Base-by-base conservation (phyloP, 2,113 vertebrate species). In the Microcebus tavaratra region DNA sequence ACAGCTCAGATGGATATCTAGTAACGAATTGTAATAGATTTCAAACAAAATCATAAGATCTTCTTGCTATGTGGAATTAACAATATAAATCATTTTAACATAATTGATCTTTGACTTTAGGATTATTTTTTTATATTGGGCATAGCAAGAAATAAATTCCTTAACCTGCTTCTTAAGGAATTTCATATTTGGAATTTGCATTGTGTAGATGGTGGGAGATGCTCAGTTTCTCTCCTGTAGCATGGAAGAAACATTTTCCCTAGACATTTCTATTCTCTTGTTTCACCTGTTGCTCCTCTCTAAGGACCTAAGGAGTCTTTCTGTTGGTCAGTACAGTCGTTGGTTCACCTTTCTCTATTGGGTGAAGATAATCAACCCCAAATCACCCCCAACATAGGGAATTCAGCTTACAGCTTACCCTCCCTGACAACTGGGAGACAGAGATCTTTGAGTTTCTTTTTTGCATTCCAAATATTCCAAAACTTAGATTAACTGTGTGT, bases 81-180 rank as follows among this genome's bases (percentile, higher is more conserved):
- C 29, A 61, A 76, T 87, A 45, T 34, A 87, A 92, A 90, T 78
- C 45, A 92, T 50, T 93, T 93, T 65, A 90, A 55, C 13, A 65
- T 72, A 65, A 42, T 25, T 31, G 36, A 67, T 93, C 20, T 81
- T 80, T 29, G 50, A 85, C 14, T 61, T 80, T 13, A 61, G 36
- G 53, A 42, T 92, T 83, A 88, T 94, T 29, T 29, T 29, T 81
- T 87, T 65, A 72, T 57, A 29, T 63, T 78, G 27, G 36, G 4
- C 18, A 65, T 15, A 78, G 9, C 20, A 81, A 94, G 45, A 45
- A 92, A 57, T 27, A 86, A 27, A 8, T 55, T 79, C n/a, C 86
- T 92, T 27, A 82, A 3, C 31, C 84, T 3, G 67, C 8, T 65
- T 79, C 59, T 72, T 59, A 73, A 73, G 57, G 18, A 18, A 68